These are phyloP conservation scores for Piscicola geometra DNA, from an alignment of 2,888 invertebrate species.

Conservation along the genomic window DNA sequence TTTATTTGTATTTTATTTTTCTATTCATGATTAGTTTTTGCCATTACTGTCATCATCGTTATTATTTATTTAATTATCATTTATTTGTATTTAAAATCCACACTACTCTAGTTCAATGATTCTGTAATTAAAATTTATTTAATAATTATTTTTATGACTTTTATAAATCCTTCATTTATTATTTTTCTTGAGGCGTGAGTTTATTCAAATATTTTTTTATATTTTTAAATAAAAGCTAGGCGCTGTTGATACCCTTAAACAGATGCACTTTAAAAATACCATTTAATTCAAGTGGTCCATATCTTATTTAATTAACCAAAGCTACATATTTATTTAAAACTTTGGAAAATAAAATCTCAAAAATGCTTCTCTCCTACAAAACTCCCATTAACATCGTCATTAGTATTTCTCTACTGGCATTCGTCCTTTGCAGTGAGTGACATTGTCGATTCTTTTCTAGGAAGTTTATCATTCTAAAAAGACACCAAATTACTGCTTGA, in stretches of 20 bases:
- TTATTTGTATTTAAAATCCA: neutral
- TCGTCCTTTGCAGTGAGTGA: constrained; percentile 27
- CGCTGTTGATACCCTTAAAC: neutral
- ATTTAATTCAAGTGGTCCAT: neutral
- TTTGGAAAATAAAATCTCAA: neutral
- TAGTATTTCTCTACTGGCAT: constrained; percentile 6
- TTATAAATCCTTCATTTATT: too few relatives aligned
- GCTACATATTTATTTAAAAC: neutral
- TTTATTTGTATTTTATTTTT: too few relatives aligned
- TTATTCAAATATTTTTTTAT: neutral
- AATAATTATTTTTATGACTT: neutral
- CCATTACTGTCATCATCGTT: too few relatives aligned
- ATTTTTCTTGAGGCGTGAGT: neutral
- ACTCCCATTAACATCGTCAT: constrained; percentile 13
- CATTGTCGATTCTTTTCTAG: neutral
- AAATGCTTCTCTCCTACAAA: constrained; percentile 20
- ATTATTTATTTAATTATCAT: neutral
- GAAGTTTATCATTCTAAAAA: too few relatives aligned
- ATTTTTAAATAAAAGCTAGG: neutral
- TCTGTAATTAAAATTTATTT: neutral
- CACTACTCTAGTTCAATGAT: neutral
- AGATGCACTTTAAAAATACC: neutral
- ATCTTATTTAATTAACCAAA: neutral
- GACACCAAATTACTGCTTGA: too few relatives aligned
- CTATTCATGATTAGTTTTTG: too few relatives aligned